Base-by-base conservation (phyloP, 2,797 vertebrate species). In the Poeciliopsis turneri region DNA sequence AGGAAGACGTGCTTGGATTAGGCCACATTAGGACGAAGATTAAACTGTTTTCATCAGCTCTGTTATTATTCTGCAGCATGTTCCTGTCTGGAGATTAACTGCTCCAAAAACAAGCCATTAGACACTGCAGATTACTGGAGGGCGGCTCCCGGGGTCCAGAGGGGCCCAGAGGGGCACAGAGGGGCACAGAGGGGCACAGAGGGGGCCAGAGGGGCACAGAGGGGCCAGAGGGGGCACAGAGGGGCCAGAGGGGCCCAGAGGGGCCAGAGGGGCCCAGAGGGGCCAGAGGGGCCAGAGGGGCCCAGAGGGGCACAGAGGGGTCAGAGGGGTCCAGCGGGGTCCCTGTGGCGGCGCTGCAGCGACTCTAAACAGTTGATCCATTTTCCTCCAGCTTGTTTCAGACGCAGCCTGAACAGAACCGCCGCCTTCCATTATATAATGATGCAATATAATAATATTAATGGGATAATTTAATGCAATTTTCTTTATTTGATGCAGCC, bases 1-100 rank as follows among this genome's bases (percentile, higher is more conserved):
- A 95, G 90, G 90, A 94, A 93, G 87, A 91, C 82, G 84, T 88
- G 47, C 47, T 49, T 49, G 94, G 95, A 96, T 96, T 96, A 96
- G 88, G 93, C 85, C 92, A 89, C 92, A 92, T 90, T 92, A 94
- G 92, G 94, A 93, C 84, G 90, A 80, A 95, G 95, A 95, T 97
- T 96, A 96, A 86, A 86, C 84, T 61, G 70, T 90, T 90, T 92
- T 88, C 83, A 82, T 78, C 84, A 53, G 83, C 88, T 87, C 85
- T 86, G 76, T 82, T 45, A 84, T 92, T 84, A 88, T 94, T 90
- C 87, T 93, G 93, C 92, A 86, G 93, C 84, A 79, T 91, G 87
- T 84, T 91, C 83, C 83, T 86, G 83, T 84, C 91, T 20, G 33
- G 73, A 80, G 89, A 79, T 89, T 93, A 94, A 87, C 89, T 78